phyloP scores from a whole-genome alignment of 2,113 vertebrate species.

The Laterallus jamaicensis region DNA sequence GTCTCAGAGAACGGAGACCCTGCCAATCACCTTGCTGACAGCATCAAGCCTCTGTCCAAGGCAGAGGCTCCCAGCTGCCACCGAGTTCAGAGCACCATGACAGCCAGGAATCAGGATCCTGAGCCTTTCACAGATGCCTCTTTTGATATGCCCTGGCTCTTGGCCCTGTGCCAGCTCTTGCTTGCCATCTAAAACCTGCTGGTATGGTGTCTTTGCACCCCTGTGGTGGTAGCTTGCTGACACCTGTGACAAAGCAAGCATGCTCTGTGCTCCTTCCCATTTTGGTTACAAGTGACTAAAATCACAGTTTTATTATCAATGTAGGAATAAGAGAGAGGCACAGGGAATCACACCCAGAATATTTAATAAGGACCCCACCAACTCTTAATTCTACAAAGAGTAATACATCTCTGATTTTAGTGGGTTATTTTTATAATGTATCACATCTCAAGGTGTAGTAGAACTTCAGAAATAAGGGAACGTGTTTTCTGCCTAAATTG shows the following conservation, averaged over 20 bases:
- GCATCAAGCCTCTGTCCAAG: background rate
- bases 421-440: background rate
- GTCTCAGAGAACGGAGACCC: background rate
- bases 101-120: background rate
- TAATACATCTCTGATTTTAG: background rate
- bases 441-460: background rate
- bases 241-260: constrained; percentile 12
- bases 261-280: background rate
- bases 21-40: constrained; percentile 13
- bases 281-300: background rate
- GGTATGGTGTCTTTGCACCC: background rate
- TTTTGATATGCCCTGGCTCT: background rate
- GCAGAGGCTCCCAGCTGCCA: constrained; percentile 41
- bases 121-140: constrained; percentile 26
- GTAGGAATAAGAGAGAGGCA: background rate
- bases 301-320: background rate
- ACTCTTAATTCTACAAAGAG: background rate
- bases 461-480: background rate
- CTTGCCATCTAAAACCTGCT: background rate
- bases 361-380: background rate
- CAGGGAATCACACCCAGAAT: background rate
- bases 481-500: background rate
- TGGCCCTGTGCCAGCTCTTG: background rate
- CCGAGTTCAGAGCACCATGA: background rate
- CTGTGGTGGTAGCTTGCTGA: background rate